Conservation (phyloP, 2,888 invertebrate genomes). For the Mechanitis messenoides region DNA sequence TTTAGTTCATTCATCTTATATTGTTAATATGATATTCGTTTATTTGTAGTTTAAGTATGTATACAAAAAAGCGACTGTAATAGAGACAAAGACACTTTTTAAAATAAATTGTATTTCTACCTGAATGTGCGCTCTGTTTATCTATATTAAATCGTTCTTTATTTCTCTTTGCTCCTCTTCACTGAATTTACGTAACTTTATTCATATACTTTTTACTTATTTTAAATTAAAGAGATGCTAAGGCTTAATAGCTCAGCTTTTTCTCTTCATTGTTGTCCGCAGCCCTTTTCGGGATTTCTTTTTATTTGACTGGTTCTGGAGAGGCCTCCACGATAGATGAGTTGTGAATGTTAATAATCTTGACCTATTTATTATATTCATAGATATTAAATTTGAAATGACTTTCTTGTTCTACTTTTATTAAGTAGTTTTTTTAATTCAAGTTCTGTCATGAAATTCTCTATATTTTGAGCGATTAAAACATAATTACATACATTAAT, state of each 20-base stretch:
- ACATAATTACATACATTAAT: slow-evolving; percentile 8
- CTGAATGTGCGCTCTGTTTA: slow-evolving; percentile 1
- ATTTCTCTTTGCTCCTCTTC: not conserved
- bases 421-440: too few relatives aligned
- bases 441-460: too few relatives aligned
- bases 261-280: slow-evolving; percentile 46
- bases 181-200: slow-evolving; percentile 14
- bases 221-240: slow-evolving; percentile 58
- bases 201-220: slow-evolving; percentile 41
- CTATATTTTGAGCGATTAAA: too few relatives aligned
- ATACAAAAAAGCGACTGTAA: not conserved
- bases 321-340: slow-evolving; percentile 41
- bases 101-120: not conserved
- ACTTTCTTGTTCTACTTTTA: not conserved
- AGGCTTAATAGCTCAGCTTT: slow-evolving; percentile 33
- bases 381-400: not conserved
- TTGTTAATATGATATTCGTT: not conserved
- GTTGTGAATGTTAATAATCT: slow-evolving; percentile 46
- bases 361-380: slow-evolving; percentile 28
- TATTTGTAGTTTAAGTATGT: not conserved
- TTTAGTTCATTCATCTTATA: not conserved
- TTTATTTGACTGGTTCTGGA: slow-evolving; percentile 45
- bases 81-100: not conserved
- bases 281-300: slow-evolving; percentile 43
- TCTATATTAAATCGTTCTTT: slow-evolving; percentile 5